phyloP scores from a whole-genome alignment of 2,797 vertebrate genomes.

The Molossus molossus region DNA sequence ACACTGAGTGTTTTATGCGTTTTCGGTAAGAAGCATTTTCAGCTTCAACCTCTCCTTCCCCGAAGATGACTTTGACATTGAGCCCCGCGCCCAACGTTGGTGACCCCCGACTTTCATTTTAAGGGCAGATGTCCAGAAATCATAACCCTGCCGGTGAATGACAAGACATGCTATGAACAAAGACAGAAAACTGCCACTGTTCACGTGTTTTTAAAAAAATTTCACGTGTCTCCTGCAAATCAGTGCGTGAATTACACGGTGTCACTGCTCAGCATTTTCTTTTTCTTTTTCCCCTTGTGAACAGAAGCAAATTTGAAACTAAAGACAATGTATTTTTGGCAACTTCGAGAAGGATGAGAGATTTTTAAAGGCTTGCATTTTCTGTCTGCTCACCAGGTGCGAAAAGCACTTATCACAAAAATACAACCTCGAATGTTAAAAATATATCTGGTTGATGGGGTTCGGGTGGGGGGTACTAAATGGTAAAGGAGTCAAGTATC shows the following conservation, averaged over 20 bases:
- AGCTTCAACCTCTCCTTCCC: not conserved
- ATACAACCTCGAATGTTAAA: not conserved
- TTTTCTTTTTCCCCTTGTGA: not conserved
- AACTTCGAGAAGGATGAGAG: not conserved
- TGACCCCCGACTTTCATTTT: not conserved
- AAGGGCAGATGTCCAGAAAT: not conserved
- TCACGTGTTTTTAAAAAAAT: not conserved
- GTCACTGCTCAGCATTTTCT: not conserved
- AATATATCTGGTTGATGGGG: too few species aligned
- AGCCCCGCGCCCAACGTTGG: not conserved
- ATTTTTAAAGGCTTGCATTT: not conserved
- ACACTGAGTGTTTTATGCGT: not conserved
- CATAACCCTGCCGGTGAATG: not conserved
- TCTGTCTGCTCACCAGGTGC: not conserved
- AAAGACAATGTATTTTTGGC: not conserved
- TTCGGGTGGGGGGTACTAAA: fast-evolving
- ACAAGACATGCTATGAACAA: not conserved
- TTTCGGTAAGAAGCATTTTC: not conserved
- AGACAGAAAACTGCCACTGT: not conserved
- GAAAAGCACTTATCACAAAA: not conserved
- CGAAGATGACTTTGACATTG: not conserved
- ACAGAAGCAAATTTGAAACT: not conserved
- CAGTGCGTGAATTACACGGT: not conserved
- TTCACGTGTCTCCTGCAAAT: not conserved
- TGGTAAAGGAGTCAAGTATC: too few species aligned